phyloP scores from a whole-genome alignment of 35 echinoderm and acorn worm species.

The Ophioderma brevispina region DNA sequence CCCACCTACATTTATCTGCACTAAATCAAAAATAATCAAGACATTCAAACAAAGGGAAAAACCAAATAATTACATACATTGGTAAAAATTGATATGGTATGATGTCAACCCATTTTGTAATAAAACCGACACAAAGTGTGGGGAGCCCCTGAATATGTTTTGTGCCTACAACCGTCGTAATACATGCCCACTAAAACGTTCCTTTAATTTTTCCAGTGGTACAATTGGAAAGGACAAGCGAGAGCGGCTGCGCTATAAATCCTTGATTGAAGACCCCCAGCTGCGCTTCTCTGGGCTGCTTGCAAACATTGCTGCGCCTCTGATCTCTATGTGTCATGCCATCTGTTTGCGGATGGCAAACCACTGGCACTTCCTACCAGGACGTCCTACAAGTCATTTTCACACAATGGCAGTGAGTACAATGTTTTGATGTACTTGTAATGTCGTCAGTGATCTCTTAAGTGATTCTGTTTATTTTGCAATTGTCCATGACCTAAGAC shows the following conservation, averaged over 20 bases:
- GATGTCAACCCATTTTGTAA: background rate
- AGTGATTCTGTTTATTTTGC: too few species aligned
- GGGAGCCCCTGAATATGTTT: background rate
- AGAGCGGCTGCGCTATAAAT: slow-evolving; percentile 67
- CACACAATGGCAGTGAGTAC: slow-evolving; percentile 98
- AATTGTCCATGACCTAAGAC: too few species aligned
- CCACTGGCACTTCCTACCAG: slow-evolving; percentile 77
- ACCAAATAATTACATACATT: too few species aligned
- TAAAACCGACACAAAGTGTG: background rate
- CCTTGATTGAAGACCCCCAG: slow-evolving; percentile 86
- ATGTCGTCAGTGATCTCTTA: too few species aligned
- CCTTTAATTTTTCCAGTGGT: slow-evolving; percentile 58
- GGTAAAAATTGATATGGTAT: too few species aligned
- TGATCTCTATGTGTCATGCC: slow-evolving; percentile 94
- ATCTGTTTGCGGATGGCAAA: slow-evolving; percentile 92
- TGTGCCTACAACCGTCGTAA: background rate
- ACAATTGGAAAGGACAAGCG: slow-evolving; percentile 84
- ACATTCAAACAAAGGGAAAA: too few species aligned
- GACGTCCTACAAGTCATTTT: slow-evolving; percentile 88
- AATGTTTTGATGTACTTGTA: too few species aligned
- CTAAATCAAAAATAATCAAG: too few species aligned
- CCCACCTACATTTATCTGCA: too few species aligned
- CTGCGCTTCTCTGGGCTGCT: slow-evolving; percentile 90
- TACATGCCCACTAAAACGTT: background rate
- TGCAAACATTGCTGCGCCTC: slow-evolving; percentile 69